Conservation (phyloP, 53 echinoderm and acorn worm genomes). For the Apostichopus leukothele region DNA sequence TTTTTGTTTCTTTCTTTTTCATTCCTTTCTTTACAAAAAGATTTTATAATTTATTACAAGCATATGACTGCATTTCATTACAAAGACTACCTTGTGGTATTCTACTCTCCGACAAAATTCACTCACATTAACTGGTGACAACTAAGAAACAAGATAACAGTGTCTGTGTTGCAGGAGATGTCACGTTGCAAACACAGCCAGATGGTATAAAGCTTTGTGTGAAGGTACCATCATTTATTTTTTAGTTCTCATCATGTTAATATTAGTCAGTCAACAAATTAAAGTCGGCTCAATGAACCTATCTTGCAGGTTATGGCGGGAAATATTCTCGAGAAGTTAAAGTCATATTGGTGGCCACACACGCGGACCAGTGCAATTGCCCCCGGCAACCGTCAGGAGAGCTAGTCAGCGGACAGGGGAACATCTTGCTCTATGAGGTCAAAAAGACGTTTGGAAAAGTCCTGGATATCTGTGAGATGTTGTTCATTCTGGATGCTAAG, state of each 20-base stretch:
- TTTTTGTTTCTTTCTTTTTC: no score
- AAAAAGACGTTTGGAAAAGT: conserved; percentile 88
- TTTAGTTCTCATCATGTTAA: neutral
- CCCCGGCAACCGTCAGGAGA: conserved; percentile 88
- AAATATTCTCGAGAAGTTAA: conserved; percentile 88
- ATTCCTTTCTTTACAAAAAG: no score
- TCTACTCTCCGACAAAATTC: no score
- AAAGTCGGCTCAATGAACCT: neutral
- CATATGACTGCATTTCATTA: no score
- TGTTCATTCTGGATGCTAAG: conserved; percentile 86
- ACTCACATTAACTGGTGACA: no score
- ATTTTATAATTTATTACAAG: no score
- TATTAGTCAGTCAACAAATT: neutral
- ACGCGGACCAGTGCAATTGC: conserved; percentile 85
- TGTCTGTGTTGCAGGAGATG: no score
- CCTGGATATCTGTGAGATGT: conserved; percentile 95
- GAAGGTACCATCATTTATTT: neutral
- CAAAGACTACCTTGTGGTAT: no score
- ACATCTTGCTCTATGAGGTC: conserved; percentile 94
- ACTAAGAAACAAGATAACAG: no score
- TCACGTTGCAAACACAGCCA: no score
- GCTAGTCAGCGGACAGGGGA: conserved; percentile 91
- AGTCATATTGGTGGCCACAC: conserved; percentile 86
- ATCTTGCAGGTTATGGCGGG: conserved; percentile 76
- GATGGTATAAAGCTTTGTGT: neutral